phyloP scores from a whole-genome alignment of 2,797 vertebrate genomes.

The Liasis olivaceus region DNA sequence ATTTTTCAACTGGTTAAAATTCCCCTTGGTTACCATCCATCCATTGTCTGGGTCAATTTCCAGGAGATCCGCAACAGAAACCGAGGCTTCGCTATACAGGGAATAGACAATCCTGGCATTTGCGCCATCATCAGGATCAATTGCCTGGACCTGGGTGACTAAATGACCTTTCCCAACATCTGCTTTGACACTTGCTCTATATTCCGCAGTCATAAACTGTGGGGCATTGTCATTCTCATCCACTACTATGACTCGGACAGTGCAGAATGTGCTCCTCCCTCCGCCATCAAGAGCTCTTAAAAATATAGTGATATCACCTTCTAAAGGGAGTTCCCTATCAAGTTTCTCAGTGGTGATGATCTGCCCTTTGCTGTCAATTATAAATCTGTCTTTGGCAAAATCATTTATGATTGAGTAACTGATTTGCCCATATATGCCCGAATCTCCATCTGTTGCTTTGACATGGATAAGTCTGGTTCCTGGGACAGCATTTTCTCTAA shows the following conservation, averaged over 20 bases:
- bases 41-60: constrained; percentile 98
- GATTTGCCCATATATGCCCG: constrained; percentile 85
- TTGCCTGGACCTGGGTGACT: constrained; percentile 91
- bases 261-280: constrained; percentile 87
- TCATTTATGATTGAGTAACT: constrained; percentile 90
- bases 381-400: constrained; percentile 88
- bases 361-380: constrained; percentile 86
- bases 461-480: constrained; percentile 89
- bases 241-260: constrained; percentile 84
- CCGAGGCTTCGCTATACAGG: constrained; percentile 90
- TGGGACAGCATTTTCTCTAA: constrained; percentile 87
- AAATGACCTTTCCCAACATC: constrained; percentile 88
- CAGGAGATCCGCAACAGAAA: constrained; percentile 88
- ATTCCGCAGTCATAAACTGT: constrained; percentile 85
- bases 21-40: constrained; percentile 97
- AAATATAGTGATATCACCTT: constrained; percentile 83
- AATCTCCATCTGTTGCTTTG: constrained; percentile 90
- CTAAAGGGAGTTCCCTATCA: constrained; percentile 86
- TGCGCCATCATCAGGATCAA: constrained; percentile 87
- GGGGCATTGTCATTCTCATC: constrained; percentile 96
- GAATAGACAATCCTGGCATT: constrained; percentile 94
- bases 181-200: constrained; percentile 89
- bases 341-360: constrained; percentile 88
- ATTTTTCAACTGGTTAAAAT: constrained; percentile 87
- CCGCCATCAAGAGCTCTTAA: constrained; percentile 89